phyloP scores from a whole-genome alignment of 2,888 invertebrate species.

The Drosophila ustulata region DNA sequence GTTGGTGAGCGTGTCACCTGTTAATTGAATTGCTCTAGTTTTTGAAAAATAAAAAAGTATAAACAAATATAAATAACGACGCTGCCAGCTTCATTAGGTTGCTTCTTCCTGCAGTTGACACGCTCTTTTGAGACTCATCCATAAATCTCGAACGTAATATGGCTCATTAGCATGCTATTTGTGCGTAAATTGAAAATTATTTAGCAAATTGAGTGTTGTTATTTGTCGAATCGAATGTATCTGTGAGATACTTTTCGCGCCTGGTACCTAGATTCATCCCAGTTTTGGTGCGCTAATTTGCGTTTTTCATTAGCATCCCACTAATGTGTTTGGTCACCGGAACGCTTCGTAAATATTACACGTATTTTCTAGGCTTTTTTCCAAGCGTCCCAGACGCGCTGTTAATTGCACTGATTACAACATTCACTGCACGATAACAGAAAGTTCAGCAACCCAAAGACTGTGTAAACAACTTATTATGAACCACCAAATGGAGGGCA shows the following conservation, averaged over 20 bases:
- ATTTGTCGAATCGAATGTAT: background rate
- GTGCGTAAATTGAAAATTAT: slow-evolving; percentile 55
- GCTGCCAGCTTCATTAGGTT: slow-evolving; percentile 30
- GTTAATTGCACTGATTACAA: slow-evolving; percentile 68
- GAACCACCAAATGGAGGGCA: slow-evolving; percentile 1
- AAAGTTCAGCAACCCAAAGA: slow-evolving; percentile 65
- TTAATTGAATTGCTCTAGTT: slow-evolving; percentile 70
- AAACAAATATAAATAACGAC: background rate
- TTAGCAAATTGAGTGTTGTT: slow-evolving; percentile 31
- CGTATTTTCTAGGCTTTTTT: slow-evolving; percentile 14
- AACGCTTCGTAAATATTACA: slow-evolving; percentile 23
- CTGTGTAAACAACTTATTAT: slow-evolving; percentile 21
- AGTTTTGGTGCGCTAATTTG: slow-evolving; percentile 28
- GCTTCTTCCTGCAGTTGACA: slow-evolving; percentile 27
- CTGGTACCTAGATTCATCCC: slow-evolving; percentile 4
- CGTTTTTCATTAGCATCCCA: slow-evolving; percentile 58
- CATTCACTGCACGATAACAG: slow-evolving; percentile 24
- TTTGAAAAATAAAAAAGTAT: background rate
- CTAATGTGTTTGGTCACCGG: slow-evolving; percentile 58
- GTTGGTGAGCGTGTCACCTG: slow-evolving; percentile 62
- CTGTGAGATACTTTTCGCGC: slow-evolving; percentile 33
- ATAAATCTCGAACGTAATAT: slow-evolving; percentile 36
- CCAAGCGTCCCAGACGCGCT: slow-evolving; percentile 15
- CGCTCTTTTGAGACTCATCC: slow-evolving; percentile 21
- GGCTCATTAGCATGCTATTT: slow-evolving; percentile 52